These are phyloP conservation scores for Napeogenes inachia DNA, from an alignment of 2,888 invertebrate species.

Conservation along the genomic window DNA sequence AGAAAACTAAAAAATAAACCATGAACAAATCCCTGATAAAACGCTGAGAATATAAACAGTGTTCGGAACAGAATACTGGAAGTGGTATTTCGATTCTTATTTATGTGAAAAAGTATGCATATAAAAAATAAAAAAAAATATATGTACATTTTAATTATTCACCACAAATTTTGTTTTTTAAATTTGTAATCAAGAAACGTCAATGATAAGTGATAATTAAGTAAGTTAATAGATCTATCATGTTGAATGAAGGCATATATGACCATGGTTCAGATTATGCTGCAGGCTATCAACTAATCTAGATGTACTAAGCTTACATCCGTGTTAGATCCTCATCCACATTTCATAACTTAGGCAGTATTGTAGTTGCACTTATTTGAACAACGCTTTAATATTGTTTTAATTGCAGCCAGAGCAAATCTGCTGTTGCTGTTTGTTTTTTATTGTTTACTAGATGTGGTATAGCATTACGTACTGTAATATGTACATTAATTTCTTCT, in stretches of 20 bases:
- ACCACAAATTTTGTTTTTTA: too few species aligned
- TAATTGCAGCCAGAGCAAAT: conserved; percentile 14
- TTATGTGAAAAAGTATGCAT: not conserved
- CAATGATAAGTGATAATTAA: too few species aligned
- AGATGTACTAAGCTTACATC: not conserved
- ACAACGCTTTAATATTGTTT: conserved; percentile 21
- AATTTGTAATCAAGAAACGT: too few species aligned
- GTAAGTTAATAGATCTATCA: too few species aligned
- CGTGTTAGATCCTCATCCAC: conserved; percentile 17
- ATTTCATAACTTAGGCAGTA: conserved; percentile 23
- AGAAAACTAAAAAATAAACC: conserved; percentile 27
- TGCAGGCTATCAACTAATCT: not conserved
- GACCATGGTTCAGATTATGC: not conserved
- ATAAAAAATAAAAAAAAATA: too few species aligned
- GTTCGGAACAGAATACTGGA: conserved; percentile 17
- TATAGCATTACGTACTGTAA: not conserved
- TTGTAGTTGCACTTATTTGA: conserved; percentile 25
- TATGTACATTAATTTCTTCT: not conserved
- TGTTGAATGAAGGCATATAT: too few species aligned
- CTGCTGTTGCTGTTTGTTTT: conserved; percentile 4
- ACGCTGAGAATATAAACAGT: conserved; percentile 23
- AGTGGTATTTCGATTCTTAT: conserved; percentile 2
- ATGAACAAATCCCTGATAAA: conserved; percentile 22
- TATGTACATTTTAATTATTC: too few species aligned
- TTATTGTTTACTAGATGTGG: not conserved